Conservation (phyloP, 2,888 invertebrate species). For the Serrognathus titanus region DNA sequence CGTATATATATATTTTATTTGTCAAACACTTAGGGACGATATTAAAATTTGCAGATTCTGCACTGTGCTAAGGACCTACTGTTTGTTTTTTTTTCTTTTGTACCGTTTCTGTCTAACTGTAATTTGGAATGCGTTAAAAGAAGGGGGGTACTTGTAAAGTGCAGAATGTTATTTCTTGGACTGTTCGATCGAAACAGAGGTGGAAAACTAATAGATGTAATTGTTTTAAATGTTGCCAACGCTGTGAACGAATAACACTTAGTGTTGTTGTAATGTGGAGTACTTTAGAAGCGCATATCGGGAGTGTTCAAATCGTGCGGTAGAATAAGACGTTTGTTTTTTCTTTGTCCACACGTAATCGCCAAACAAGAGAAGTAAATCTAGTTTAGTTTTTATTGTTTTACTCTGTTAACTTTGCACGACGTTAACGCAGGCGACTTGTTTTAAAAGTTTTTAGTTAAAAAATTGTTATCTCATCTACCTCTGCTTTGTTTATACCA, state of each 20-base stretch:
- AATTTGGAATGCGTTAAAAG: too few relatives aligned
- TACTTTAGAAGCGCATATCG: conserved; percentile 23
- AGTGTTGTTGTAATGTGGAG: conserved; percentile 33
- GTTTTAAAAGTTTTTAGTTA: background rate
- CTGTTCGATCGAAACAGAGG: background rate
- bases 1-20: background rate
- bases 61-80: background rate
- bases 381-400: background rate
- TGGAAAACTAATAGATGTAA: conserved; percentile 26
- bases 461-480: background rate
- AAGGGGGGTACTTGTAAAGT: background rate
- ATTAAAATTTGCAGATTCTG: background rate
- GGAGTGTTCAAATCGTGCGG: conserved; percentile 30
- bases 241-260: conserved; percentile 28
- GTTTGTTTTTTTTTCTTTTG: background rate
- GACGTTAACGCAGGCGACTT: background rate
- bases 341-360: conserved; percentile 5
- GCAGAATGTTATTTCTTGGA: background rate
- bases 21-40: background rate
- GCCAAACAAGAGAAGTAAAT: conserved; percentile 23
- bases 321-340: conserved; percentile 23
- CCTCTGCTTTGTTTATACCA: background rate
- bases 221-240: conserved; percentile 36
- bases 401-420: background rate
- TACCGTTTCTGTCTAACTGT: too few relatives aligned